Conservation (phyloP, 2,113 vertebrate genomes). For the Brachyhypopomus gauderio region DNA sequence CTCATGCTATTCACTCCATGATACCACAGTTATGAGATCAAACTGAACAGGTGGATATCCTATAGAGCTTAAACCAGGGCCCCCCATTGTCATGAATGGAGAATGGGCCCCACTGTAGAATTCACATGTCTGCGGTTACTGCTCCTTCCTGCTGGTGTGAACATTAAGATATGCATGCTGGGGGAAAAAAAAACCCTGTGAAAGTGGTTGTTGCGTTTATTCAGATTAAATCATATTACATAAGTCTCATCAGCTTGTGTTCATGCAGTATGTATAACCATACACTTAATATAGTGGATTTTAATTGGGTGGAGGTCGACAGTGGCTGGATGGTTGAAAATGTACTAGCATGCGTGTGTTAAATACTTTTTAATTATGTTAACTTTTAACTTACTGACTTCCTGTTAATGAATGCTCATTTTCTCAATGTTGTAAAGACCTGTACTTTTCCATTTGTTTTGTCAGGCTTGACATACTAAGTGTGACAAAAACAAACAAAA, state of each 20-base stretch:
- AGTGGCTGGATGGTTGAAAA: not conserved
- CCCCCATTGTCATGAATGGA: constrained; percentile 45
- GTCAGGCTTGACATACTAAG: not conserved
- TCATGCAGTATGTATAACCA: not conserved
- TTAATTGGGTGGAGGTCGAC: too few relatives aligned
- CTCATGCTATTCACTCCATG: constrained; percentile 43
- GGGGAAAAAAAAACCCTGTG: too few relatives aligned
- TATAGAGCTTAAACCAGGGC: constrained; percentile 26
- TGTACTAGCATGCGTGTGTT: not conserved
- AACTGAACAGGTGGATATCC: constrained; percentile 51
- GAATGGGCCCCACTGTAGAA: constrained; percentile 34
- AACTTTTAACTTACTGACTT: too few relatives aligned
- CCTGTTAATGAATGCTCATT: too few relatives aligned
- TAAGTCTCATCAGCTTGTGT: not conserved
- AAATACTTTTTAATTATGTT: not conserved
- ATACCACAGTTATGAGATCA: constrained; percentile 43
- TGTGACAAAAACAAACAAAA: not conserved
- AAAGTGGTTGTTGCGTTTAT: too few relatives aligned
- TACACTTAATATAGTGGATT: not conserved
- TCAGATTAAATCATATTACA: too few relatives aligned
- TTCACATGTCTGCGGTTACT: constrained; percentile 31
- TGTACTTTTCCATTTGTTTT: not conserved
- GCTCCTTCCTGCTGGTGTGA: not conserved
- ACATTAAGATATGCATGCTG: not conserved
- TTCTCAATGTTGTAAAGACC: not conserved